Evolutionary conservation across 2,797 vertebrate species (phyloP).

Genomic region (Mergus octosetaceus): DNA sequence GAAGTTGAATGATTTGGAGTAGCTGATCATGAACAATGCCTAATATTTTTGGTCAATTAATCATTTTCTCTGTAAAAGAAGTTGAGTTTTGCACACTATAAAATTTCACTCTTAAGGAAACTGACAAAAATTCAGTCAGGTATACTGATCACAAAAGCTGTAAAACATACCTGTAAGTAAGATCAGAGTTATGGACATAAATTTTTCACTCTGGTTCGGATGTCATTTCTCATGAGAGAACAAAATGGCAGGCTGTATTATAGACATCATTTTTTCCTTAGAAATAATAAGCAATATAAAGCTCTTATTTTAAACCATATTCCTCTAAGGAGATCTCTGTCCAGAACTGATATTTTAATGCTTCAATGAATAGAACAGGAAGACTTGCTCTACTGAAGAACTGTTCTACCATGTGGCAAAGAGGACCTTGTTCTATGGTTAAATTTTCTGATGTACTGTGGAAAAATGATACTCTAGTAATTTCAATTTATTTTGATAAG

Average conservation of each 20-base stretch:
- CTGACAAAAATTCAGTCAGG: not conserved
- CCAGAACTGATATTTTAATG: not conserved
- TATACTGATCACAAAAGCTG: not conserved
- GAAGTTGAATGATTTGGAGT: not conserved
- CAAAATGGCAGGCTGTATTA: not conserved
- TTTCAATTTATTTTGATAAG: not conserved
- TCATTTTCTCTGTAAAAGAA: not conserved
- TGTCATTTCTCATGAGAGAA: not conserved
- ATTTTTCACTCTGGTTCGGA: not conserved
- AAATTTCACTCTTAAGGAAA: not conserved
- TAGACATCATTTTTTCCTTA: not conserved
- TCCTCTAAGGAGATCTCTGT: not conserved
- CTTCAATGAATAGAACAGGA: not conserved
- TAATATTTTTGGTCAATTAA: not conserved
- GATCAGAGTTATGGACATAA: not conserved
- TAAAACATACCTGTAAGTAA: not conserved
- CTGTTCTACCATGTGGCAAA: not conserved
- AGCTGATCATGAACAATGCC: not conserved
- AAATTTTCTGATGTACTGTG: not conserved
- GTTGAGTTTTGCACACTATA: not conserved
- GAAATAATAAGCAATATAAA: not conserved
- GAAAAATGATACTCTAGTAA: not conserved
- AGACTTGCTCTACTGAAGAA: not conserved
- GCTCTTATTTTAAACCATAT: not conserved
- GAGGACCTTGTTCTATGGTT: not conserved